Percentiles rank a stretch among this genome's conserved stretches.
phyloP scores from a whole-genome alignment of 1,140 invertebrate genomes.

The Amphibalanus amphitrite region DNA sequence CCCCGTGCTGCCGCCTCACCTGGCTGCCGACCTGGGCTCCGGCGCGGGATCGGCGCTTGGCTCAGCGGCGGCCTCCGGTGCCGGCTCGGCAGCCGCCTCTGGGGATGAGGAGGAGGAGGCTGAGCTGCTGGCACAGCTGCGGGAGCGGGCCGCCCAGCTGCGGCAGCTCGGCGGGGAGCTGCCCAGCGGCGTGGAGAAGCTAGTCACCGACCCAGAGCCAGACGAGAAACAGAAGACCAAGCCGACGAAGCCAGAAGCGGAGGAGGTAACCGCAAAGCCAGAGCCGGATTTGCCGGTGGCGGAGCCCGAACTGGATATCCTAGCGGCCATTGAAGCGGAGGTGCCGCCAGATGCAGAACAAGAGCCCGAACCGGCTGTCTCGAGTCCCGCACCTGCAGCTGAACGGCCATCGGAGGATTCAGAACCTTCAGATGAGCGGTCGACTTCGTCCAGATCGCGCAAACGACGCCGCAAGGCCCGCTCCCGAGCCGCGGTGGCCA shows the following conservation, averaged over 20 bases:
- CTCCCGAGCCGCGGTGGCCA: neutral
- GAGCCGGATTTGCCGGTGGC: too few species aligned
- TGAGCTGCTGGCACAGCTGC: constrained; percentile 25
- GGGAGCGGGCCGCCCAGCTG: constrained; percentile 27
- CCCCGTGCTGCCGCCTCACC: neutral
- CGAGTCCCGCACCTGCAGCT: too few species aligned
- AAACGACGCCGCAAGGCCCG: neutral
- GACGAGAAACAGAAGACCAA: too few species aligned
- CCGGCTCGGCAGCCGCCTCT: constrained; percentile 4
- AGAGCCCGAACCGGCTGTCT: neutral
- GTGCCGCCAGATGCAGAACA: too few species aligned
- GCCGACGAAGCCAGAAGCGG: too few species aligned
- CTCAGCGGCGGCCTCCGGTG: neutral
- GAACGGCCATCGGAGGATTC: neutral
- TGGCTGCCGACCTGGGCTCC: constrained; percentile 7
- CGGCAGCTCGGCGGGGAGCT: constrained; percentile 27
- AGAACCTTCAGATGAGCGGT: neutral
- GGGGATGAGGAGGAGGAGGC: constrained; percentile 24
- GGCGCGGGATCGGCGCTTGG: too few species aligned
- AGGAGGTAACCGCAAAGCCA: too few species aligned
- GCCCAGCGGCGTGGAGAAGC: constrained; percentile 22
- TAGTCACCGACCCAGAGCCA: constrained; percentile 9
- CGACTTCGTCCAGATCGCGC: neutral
- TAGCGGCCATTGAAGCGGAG: too few species aligned
- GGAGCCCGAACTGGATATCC: too few species aligned